These are phyloP conservation scores for Tenebrosternarchus preto DNA, from an alignment of 2,113 vertebrate species.

Conservation along the genomic window DNA sequence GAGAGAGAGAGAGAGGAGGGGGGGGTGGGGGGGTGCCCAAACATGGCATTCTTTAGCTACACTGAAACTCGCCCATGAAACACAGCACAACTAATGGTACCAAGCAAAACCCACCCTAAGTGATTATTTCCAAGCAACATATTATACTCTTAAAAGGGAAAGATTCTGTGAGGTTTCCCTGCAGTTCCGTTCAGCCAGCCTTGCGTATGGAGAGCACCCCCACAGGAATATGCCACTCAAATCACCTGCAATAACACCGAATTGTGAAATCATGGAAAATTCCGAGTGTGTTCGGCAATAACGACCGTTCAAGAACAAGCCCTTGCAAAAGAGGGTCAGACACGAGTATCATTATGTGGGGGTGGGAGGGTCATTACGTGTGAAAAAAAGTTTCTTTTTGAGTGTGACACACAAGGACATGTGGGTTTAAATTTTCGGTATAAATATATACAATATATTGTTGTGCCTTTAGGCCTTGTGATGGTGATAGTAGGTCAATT, in stretches of 20 bases:
- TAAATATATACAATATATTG: too few species aligned
- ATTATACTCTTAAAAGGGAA: not conserved
- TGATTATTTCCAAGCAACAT: not conserved
- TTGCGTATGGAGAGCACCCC: not conserved
- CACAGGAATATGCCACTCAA: conserved; percentile 39
- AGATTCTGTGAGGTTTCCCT: not conserved
- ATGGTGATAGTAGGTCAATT: too few species aligned
- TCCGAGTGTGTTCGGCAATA: conserved; percentile 31
- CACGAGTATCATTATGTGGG: too few species aligned
- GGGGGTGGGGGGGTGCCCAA: not conserved
- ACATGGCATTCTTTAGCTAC: conserved; percentile 19
- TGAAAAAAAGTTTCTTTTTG: not conserved
- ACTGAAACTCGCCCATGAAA: not conserved
- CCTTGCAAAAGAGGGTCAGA: too few species aligned
- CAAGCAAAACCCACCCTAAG: not conserved
- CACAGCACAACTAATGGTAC: not conserved
- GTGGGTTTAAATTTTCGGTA: too few species aligned
- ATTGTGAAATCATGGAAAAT: conserved; percentile 35
- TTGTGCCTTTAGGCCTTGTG: too few species aligned
- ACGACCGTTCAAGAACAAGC: too few species aligned
- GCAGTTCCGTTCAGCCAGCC: not conserved
- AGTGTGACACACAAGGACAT: too few species aligned
- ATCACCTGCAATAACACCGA: conserved; percentile 46
- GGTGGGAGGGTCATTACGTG: too few species aligned
- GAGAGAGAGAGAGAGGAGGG: not conserved